Evolutionary conservation across 2,797 vertebrate genomes (phyloP).

Genomic region (Gymnocypris eckloni): DNA sequence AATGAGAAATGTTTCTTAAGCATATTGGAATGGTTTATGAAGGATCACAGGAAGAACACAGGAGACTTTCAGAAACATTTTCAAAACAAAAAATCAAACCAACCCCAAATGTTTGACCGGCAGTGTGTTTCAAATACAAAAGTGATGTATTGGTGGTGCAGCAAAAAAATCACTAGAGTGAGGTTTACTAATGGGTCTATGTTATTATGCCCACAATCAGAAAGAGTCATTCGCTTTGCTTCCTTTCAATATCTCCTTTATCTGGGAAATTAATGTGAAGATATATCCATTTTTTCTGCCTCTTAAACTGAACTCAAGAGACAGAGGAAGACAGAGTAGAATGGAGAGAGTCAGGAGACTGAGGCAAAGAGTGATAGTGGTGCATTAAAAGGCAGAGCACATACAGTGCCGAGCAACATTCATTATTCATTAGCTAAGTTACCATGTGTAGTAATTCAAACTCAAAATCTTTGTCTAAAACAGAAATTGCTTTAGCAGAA

Average conservation of each 20-base stretch:
- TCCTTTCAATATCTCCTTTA: constrained; percentile 6
- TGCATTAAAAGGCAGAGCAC: constrained; percentile 83
- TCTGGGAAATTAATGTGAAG: constrained; percentile 6
- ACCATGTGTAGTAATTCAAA: constrained; percentile 83
- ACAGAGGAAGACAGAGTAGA: constrained; percentile 21
- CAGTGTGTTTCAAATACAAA: background rate
- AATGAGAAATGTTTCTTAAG: background rate
- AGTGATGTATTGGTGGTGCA: background rate
- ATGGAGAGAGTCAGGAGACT: constrained; percentile 52
- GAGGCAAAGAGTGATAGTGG: constrained; percentile 64
- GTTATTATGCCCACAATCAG: background rate
- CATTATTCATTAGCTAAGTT: constrained; percentile 86
- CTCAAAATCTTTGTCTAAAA: constrained; percentile 75
- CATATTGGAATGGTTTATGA: background rate
- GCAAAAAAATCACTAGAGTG: background rate
- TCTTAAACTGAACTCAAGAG: constrained; percentile 34
- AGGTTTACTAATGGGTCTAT: constrained; percentile 1
- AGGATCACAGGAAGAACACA: background rate
- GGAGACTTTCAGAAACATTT: background rate
- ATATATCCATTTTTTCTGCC: constrained; percentile 8
- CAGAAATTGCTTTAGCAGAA: constrained; percentile 73
- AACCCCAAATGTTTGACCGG: no score
- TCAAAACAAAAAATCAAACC: background rate
- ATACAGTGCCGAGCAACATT: constrained; percentile 80
- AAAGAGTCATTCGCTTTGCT: constrained; percentile 13